Evolutionary conservation across 1,140 invertebrate species (phyloP).

Genomic region (Camponotus pennsylvanicus): DNA sequence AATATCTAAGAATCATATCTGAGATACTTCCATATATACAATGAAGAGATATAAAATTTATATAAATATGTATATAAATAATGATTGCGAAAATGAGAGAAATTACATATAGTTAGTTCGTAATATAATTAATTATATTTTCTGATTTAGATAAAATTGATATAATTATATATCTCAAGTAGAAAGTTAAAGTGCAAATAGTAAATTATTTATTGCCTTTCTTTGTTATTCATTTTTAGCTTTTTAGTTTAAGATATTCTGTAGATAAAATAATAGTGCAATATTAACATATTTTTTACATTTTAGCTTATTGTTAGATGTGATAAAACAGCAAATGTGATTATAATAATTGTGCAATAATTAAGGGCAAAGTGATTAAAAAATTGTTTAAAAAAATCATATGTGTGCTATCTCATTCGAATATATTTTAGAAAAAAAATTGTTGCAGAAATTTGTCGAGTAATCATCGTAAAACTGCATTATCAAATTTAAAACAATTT

Average conservation of each 20-base stretch:
- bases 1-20: constrained; percentile 34
- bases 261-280: not conserved
- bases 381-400: not conserved
- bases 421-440: not conserved
- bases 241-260: not conserved
- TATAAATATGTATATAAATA: not conserved
- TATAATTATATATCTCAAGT: not conserved
- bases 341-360: constrained; percentile 30
- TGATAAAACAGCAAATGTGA: not conserved
- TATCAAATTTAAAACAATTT: constrained; percentile 1
- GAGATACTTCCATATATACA: constrained; percentile 30
- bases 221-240: not conserved
- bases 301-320: not conserved
- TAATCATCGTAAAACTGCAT: not conserved
- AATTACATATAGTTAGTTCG: not conserved
- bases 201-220: not conserved
- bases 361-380: not conserved
- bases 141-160: not conserved
- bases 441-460: not conserved
- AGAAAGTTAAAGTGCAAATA: not conserved
- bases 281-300: constrained; percentile 19
- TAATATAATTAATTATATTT: not conserved
- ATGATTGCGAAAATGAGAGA: not conserved
- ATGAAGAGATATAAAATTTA: constrained; percentile 18
- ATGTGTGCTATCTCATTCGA: not conserved